Evolutionary conservation across 2,888 invertebrate species (phyloP).

Genomic region (Athripsodes cinereus): DNA sequence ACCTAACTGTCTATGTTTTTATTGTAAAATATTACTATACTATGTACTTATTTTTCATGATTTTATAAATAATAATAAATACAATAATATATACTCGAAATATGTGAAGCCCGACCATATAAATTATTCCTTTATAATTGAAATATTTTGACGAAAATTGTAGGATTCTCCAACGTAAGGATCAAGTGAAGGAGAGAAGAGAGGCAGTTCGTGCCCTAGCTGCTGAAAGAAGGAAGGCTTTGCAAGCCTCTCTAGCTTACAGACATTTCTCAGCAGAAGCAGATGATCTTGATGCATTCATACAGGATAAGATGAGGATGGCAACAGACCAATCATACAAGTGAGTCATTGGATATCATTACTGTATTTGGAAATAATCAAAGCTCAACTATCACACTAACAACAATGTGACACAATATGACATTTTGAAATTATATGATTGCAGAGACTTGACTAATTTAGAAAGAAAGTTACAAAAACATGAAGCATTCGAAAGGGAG

Average conservation of each 20-base stretch:
- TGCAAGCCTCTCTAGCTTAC: conserved; percentile 81
- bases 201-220: conserved; percentile 69
- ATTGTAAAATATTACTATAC: not conserved
- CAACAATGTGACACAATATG: not conserved
- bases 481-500: conserved; percentile 95
- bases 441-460: conserved; percentile 76
- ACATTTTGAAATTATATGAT: conserved; percentile 1
- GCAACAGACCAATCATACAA: conserved; percentile 88
- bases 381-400: not conserved
- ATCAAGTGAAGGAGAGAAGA: conserved; percentile 69
- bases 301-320: conserved; percentile 84
- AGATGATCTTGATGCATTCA: conserved; percentile 85
- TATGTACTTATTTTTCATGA: too few relatives aligned
- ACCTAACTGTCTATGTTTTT: too few relatives aligned
- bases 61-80: too few relatives aligned
- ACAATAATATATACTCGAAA: too few relatives aligned
- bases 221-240: conserved; percentile 63
- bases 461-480: conserved; percentile 89
- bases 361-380: not conserved
- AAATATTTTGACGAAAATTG: conserved; percentile 1
- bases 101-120: too few relatives aligned
- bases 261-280: conserved; percentile 92
- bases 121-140: not conserved
- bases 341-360: conserved; percentile 28
- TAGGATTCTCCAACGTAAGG: conserved; percentile 65